Base-by-base conservation (phyloP, 2,113 vertebrate species). In the Paramisgurnus dabryanus region DNA sequence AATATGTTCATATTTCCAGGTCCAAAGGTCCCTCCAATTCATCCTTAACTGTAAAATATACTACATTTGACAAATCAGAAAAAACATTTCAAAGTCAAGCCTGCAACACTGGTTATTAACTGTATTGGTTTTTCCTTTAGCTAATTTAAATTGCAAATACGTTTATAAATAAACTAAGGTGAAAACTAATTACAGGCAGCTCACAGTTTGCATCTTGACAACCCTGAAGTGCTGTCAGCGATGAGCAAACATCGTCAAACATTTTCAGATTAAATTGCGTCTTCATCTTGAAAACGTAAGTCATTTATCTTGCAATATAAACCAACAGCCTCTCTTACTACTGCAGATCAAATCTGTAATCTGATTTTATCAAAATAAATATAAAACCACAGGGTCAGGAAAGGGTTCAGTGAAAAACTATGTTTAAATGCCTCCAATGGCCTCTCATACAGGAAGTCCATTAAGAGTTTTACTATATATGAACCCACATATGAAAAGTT, bases 221-320 rank as follows among this genome's bases (percentile, higher is more conserved):
- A 79, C 64, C 70, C 41, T 11, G 68, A 72, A 63, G 77, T 82
- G 65, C 79, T 84, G 82, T 86, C 78, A 85, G 76, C 67, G 40
- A 63, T 57, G 67, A 89, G 84, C 82, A 87, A 88, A 87, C 80
- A 86, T 57, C 78, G 80, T 79, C 63, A 77, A 81, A 90, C 64
- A 79, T 69, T 45, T 58, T 69, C 71, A 76, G 67, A 81, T 85
- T 66, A 70, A 49, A 69, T 80, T 70, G 63, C 74, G 85, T 55
- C 80, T 57, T 11, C 27, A 82, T 76, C 78, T 82, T 79, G 66
- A 84, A 64, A 76, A 18, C 2, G 45, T 41, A 74, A 71, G 55
- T 67, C 65, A 53, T 81, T 84, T 84, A 65, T 64, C 7, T 53
- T 60, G 78, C 85, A 76, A 83, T 86, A 74, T 79, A 82, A 84